Conservation (phyloP, 1,140 invertebrate genomes). For the Sycobia sp. region DNA sequence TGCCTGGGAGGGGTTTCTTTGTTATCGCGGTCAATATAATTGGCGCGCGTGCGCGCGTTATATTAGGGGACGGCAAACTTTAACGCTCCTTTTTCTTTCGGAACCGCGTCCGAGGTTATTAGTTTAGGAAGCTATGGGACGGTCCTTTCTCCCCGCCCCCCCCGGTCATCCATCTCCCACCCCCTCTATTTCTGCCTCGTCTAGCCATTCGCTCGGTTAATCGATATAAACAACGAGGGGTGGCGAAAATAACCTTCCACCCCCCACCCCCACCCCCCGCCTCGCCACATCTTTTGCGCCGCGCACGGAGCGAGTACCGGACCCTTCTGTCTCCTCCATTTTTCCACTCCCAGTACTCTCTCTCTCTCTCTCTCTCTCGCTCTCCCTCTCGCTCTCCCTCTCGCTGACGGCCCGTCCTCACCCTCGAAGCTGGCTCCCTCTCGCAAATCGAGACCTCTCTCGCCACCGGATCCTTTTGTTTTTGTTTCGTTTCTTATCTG, state of each 20-base stretch:
- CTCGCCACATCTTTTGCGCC: conserved; percentile 1
- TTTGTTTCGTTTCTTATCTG: conserved; percentile 26
- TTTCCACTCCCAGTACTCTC: too few species aligned
- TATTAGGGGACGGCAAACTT: neutral
- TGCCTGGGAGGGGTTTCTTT: conserved; percentile 45
- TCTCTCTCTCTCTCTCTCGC: too few species aligned
- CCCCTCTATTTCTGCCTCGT: conserved; percentile 1
- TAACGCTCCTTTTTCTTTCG: conserved; percentile 25
- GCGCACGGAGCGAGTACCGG: too few species aligned
- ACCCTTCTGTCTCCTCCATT: too few species aligned
- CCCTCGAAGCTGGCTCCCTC: too few species aligned
- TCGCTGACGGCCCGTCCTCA: too few species aligned
- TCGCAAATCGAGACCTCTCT: too few species aligned
- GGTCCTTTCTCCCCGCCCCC: too few species aligned
- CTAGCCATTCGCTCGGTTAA: conserved; percentile 44
- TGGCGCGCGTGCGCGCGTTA: conserved; percentile 3
- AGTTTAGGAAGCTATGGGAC: conserved; percentile 53
- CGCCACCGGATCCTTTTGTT: conserved; percentile 34
- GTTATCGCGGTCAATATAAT: conserved; percentile 50
- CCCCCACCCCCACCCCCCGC: conserved; percentile 37
- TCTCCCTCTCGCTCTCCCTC: too few species aligned
- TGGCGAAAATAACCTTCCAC: conserved; percentile 38
- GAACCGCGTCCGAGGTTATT: conserved; percentile 52
- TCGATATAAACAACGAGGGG: conserved; percentile 53
- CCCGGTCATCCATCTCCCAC: too few species aligned